Conservation (phyloP, 2,888 invertebrate species). For the Hydriomena furcata region DNA sequence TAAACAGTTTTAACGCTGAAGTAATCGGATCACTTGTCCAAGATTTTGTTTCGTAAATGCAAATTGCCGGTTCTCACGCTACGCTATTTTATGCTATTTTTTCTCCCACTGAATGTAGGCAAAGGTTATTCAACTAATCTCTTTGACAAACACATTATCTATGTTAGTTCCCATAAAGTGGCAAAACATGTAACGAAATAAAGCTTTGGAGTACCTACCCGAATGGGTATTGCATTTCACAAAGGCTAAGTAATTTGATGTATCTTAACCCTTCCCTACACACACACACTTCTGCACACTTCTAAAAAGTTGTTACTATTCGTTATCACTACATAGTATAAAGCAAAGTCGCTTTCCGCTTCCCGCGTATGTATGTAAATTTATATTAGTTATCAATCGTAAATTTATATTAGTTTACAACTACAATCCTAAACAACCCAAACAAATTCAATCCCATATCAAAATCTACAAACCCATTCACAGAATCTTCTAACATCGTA, state of each 20-base stretch:
- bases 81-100: conserved; percentile 16
- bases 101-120: conserved; percentile 28
- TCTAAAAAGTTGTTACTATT: too few relatives aligned
- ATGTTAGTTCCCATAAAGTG: conserved; percentile 31
- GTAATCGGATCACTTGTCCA: conserved; percentile 8
- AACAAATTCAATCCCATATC: conserved; percentile 5
- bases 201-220: conserved; percentile 16
- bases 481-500: conserved; percentile 16
- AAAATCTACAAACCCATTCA: conserved; percentile 6
- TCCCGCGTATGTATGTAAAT: too few relatives aligned
- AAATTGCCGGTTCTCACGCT: conserved; percentile 30
- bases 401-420: too few relatives aligned
- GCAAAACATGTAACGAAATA: conserved; percentile 32
- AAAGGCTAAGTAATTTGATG: conserved; percentile 18
- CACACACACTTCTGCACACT: background rate
- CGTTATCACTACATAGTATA: too few relatives aligned
- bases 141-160: conserved; percentile 30
- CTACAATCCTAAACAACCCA: background rate
- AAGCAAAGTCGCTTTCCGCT: too few relatives aligned
- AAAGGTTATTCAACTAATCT: conserved; percentile 31
- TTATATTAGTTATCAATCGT: too few relatives aligned
- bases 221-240: conserved; percentile 30
- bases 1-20: background rate
- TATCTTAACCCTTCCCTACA: background rate
- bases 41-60: conserved; percentile 26